Conservation (phyloP, 2,888 invertebrate species). For the Tyria jacobaeae region DNA sequence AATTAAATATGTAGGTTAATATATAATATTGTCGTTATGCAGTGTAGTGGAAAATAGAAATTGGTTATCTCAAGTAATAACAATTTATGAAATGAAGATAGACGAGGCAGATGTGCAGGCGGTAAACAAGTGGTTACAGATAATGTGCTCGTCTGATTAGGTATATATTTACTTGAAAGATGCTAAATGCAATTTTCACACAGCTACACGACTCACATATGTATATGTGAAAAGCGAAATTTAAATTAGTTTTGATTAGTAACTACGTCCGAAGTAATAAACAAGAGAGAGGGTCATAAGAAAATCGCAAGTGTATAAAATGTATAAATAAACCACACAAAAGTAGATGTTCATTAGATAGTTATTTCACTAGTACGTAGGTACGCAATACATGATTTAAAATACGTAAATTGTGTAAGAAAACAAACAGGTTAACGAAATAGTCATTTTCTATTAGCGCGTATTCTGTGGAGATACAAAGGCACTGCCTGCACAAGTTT, state of each 20-base stretch:
- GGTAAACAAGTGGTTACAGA: constrained; percentile 57
- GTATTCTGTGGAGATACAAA: background rate
- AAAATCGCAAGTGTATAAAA: constrained; percentile 19
- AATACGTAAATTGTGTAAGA: background rate
- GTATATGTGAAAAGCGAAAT: background rate
- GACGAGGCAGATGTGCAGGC: constrained; percentile 50
- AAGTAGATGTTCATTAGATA: constrained; percentile 8
- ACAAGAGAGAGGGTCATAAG: background rate
- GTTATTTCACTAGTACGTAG: constrained; percentile 13
- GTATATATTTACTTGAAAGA: constrained; percentile 30
- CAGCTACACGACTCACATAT: background rate
- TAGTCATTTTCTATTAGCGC: constrained; percentile 14
- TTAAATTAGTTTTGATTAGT: no score
- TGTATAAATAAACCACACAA: constrained; percentile 14
- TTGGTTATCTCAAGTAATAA: constrained; percentile 59
- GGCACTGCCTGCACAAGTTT: background rate
- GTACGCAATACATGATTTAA: constrained; percentile 9
- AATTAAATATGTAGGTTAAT: background rate
- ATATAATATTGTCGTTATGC: constrained; percentile 53
- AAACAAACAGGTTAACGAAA: constrained; percentile 10
- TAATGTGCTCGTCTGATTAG: constrained; percentile 39
- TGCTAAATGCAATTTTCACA: constrained; percentile 24
- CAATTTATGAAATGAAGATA: constrained; percentile 46
- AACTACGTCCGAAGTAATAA: background rate
- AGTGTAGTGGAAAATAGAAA: constrained; percentile 60